phyloP scores from a whole-genome alignment of 2,888 invertebrate genomes.

The Ectobius pallidus region DNA sequence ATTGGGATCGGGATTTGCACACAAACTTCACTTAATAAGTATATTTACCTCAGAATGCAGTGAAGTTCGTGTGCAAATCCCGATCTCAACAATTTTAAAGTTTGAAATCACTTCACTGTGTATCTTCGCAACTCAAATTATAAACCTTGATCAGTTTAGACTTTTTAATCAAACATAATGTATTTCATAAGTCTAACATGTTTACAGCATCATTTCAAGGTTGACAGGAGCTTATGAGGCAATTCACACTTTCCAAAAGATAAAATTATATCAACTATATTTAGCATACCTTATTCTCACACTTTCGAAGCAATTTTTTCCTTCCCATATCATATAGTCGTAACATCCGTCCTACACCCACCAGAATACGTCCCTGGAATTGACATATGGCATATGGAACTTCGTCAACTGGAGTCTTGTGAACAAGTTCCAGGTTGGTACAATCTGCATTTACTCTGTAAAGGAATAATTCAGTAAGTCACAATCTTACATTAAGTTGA shows the following conservation, averaged over 20 bases:
- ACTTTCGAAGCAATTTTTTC: constrained; percentile 94
- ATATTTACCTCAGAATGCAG: no score
- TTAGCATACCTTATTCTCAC: constrained; percentile 82
- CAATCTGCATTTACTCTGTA: constrained; percentile 72
- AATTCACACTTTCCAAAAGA: background rate
- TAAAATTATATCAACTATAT: no score
- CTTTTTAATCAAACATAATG: background rate
- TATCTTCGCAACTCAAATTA: background rate
- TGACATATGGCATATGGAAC: constrained; percentile 87
- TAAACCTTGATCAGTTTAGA: constrained; percentile 5
- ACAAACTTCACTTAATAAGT: no score
- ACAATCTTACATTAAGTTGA: no score
- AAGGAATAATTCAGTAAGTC: no score
- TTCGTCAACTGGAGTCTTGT: constrained; percentile 93
- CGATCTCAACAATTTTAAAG: no score
- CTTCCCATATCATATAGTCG: constrained; percentile 96
- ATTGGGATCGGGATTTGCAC: no score
- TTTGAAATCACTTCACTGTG: no score
- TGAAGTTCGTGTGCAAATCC: no score
- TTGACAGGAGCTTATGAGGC: background rate
- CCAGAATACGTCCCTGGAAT: constrained; percentile 89
- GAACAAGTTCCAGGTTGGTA: constrained; percentile 86
- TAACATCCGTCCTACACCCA: constrained; percentile 91
- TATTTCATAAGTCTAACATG: constrained; percentile 32
- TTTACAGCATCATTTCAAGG: background rate